Conservation (phyloP, 2,113 vertebrate genomes). For the Gymnobelideus leadbeateri region DNA sequence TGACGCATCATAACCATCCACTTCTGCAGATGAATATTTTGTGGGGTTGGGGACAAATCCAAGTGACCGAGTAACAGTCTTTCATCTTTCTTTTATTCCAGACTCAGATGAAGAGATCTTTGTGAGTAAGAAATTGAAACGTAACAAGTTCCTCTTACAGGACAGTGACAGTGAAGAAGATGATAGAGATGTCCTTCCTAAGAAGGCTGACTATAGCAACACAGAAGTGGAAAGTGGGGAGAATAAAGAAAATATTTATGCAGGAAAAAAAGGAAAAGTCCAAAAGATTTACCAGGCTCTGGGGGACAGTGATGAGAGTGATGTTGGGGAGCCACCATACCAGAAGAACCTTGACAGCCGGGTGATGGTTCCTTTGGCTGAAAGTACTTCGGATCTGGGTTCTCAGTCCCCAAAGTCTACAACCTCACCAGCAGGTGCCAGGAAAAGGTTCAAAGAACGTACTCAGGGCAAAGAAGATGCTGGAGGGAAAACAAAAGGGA, state of each 20-base stretch:
- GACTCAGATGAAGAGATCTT: conserved; percentile 94
- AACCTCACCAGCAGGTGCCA: conserved; percentile 51
- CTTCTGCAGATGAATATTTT: conserved; percentile 58
- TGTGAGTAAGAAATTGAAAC: conserved; percentile 86
- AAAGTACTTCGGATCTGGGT: not conserved
- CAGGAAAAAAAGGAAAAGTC: conserved; percentile 72
- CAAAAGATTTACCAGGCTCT: conserved; percentile 68
- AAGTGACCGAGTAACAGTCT: conserved; percentile 26
- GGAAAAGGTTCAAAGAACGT: conserved; percentile 69
- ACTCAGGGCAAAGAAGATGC: not conserved
- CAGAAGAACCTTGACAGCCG: conserved; percentile 52
- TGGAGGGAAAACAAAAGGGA: conserved; percentile 77
- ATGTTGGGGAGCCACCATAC: conserved; percentile 56
- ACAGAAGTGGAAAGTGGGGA: conserved; percentile 66
- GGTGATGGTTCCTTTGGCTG: conserved; percentile 6
- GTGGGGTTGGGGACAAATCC: conserved; percentile 8
- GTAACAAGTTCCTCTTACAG: conserved; percentile 85
- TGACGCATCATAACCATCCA: not conserved
- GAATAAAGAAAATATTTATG: conserved; percentile 59
- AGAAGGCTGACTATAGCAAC: conserved; percentile 60
- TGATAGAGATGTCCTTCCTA: conserved; percentile 59
- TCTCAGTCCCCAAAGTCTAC: conserved; percentile 49
- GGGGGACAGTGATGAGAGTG: conserved; percentile 83
- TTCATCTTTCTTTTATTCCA: conserved; percentile 48
- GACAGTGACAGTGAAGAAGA: conserved; percentile 93